phyloP scores from a whole-genome alignment of 2,888 invertebrate genomes.

The Parelbella ahira region DNA sequence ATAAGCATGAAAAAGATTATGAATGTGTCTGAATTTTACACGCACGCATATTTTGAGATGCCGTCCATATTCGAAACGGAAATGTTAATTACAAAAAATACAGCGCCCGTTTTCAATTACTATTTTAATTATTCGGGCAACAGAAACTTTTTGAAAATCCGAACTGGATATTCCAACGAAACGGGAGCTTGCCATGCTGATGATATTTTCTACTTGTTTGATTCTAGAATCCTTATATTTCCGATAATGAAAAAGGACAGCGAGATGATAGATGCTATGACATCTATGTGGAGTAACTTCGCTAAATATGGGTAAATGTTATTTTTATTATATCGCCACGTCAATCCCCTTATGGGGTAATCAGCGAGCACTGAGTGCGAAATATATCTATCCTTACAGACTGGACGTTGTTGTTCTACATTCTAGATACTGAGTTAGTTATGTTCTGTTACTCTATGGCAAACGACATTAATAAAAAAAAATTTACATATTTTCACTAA shows the following conservation, averaged over 20 bases:
- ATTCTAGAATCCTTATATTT: conserved; percentile 50
- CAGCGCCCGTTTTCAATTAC: conserved; percentile 55
- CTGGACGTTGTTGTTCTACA: too few species aligned
- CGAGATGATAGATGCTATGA: conserved; percentile 52
- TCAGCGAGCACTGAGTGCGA: too few species aligned
- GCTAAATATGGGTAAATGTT: conserved; percentile 69
- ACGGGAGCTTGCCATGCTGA: conserved; percentile 62
- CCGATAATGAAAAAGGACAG: conserved; percentile 45
- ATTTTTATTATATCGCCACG: too few species aligned
- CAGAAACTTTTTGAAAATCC: conserved; percentile 54
- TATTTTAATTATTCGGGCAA: conserved; percentile 59
- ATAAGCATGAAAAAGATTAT: conserved; percentile 54
- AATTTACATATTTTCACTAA: too few species aligned
- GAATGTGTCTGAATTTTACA: conserved; percentile 56
- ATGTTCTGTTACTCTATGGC: too few species aligned
- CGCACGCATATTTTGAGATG: conserved; percentile 65
- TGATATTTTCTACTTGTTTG: conserved; percentile 64
- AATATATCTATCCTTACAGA: too few species aligned
- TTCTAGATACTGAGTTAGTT: too few species aligned
- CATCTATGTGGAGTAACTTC: conserved; percentile 66
- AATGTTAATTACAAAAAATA: conserved; percentile 34
- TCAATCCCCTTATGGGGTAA: too few species aligned
- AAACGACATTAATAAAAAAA: too few species aligned
- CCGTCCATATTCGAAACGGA: conserved; percentile 58
- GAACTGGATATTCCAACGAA: conserved; percentile 42